These are phyloP conservation scores for Calcarius ornatus DNA, from an alignment of 2,113 vertebrate species.

Conservation along the genomic window DNA sequence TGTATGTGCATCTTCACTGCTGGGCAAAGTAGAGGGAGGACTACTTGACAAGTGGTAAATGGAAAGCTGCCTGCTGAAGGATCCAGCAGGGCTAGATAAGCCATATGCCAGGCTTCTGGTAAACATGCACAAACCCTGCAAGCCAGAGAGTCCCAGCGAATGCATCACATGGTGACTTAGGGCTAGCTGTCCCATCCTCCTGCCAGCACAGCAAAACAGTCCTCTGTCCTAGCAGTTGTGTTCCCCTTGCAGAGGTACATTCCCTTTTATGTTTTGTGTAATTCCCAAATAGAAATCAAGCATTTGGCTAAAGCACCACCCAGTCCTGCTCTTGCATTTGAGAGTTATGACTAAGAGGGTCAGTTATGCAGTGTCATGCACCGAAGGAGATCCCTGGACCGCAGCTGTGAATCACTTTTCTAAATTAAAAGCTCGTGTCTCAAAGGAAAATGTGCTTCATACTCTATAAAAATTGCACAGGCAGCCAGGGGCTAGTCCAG, in stretches of 20 bases:
- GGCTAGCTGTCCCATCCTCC: not conserved
- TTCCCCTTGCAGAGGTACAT: not conserved
- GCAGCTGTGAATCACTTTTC: not conserved
- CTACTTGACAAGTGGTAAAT: not conserved
- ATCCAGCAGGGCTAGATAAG: not conserved
- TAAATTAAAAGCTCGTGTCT: not conserved
- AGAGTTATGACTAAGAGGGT: not conserved
- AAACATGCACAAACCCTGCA: not conserved
- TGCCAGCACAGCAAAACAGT: not conserved
- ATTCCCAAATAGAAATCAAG: not conserved
- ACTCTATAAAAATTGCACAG: not conserved
- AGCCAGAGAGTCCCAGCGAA: not conserved
- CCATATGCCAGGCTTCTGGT: not conserved
- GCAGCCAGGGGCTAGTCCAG: not conserved
- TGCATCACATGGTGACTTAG: accelerated
- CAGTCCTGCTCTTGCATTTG: not conserved
- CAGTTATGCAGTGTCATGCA: not conserved
- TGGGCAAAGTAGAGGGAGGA: not conserved
- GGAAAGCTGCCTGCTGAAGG: not conserved
- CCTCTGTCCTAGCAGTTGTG: not conserved
- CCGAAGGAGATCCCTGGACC: not conserved
- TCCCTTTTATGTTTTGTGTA: not conserved
- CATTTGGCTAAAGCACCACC: not conserved
- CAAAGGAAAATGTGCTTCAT: not conserved
- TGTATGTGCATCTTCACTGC: not conserved